Evolutionary conservation across 2,888 invertebrate species (phyloP), one percentile per base, ranked within the genome.

Genomic region (Tromatobia lineatoria): DNA sequence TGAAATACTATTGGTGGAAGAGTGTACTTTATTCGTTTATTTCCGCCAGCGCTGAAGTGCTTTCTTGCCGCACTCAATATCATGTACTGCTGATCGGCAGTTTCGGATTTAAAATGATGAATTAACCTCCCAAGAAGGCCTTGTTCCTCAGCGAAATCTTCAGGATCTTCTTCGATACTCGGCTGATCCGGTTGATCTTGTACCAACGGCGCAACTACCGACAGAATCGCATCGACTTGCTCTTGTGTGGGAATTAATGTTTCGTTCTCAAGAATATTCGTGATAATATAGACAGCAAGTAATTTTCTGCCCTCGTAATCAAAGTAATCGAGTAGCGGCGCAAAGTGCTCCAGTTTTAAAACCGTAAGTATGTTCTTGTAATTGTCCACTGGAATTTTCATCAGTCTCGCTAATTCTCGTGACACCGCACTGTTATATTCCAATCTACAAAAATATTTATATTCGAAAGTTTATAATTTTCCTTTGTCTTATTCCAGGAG

Each of bases 111-210:
- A 91, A 98, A 95, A 90, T 98, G 96, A 93, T 98, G 98, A 89
- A 98, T 96, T 81, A 98, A 95, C 90, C 97, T 96, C 50, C 98
- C 99, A 78, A 99, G 95, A 20, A 99, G 95, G 52, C 98, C 97
- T 93, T 99, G 99, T 88, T 98, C 99, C 93, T 99, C 99, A 42
- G 98, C 97, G 93, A 99, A 98, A 94, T 99, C 99, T 91, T 99
- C 99, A 0, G 96, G 95, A 93, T 98, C 98, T 0, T 96, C 95
- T 75, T 96, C 96, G 82, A 94, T 92, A 61, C 92, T 90, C 0
- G 95, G 95, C 90, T 97, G 97, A 90, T 97, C 97, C 0, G 96
- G 95, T 89, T 98, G 98, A 91, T 99, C 98, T 88, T 96, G 96
- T 11, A 99, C 96, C 82, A 99, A 93, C 0, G 99, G 97, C 10